Base-by-base conservation (phyloP, 2,888 invertebrate species). In the Pyrgus malvae region DNA sequence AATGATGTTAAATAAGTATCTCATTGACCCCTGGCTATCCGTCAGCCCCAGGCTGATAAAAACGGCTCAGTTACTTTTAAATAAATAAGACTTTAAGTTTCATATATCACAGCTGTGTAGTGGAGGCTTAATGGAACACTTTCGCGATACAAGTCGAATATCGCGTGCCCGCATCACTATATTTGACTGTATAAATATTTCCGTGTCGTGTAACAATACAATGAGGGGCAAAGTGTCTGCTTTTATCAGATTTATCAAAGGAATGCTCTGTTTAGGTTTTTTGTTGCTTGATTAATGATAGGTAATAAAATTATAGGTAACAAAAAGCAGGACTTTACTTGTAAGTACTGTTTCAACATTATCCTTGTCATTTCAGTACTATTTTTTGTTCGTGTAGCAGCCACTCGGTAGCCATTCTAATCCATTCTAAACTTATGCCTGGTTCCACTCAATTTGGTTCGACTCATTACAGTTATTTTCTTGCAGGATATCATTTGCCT, bases 51-150 rank as follows among this genome's bases (percentile, higher is more conserved):
- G n/a, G n/a, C n/a, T n/a, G n/a, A n/a, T n/a, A n/a, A n/a, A n/a
- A n/a, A n/a, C n/a, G n/a, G n/a, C n/a, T n/a, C n/a, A n/a, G n/a
- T n/a, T 23, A 23, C 7, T 3, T 3, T 23, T 7, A 23, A n/a
- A n/a, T n/a, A n/a, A n/a, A n/a, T n/a, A n/a, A n/a, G n/a, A n/a
- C n/a, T n/a, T n/a, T n/a, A n/a, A n/a, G n/a, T n/a, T n/a, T 23
- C 23, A 7, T 23, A 7, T 5, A 23, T 5, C 3, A 3, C 23
- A 7, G 23, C 7, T 7, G 7, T 23, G 23, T 23, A 65, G n/a
- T n/a, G n/a, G n/a, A n/a, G n/a, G n/a, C n/a, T n/a, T n/a, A n/a
- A 70, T 61, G 60, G 69, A 68, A 64, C 56, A 64, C 62, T 66
- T 67, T 64, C 62, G 57, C 57, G 63, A 58, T 66, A 60, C 55